A percentile compares a stretch with the other conserved stretches of the same genome.
These are phyloP conservation scores for Achlya flavicornis DNA, from an alignment of 2,888 invertebrate genomes.

Conservation along the genomic window DNA sequence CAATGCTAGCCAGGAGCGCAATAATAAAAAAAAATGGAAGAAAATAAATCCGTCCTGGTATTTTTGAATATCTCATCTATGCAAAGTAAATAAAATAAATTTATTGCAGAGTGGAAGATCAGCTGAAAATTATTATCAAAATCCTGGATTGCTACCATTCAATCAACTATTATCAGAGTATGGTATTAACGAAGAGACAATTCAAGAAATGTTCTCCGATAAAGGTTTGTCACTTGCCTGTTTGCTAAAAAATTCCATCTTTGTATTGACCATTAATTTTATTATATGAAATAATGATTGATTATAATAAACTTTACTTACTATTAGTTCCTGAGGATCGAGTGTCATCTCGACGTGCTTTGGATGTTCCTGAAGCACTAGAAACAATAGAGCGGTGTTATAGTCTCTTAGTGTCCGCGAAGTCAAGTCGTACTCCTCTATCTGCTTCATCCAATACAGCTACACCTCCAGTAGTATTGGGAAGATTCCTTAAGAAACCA, in stretches of 20 bases:
- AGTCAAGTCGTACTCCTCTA: conserved; percentile 82
- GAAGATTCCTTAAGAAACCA: conserved; percentile 89
- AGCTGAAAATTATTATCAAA: conserved; percentile 90
- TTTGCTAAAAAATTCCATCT: conserved; percentile 16
- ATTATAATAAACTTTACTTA: not conserved
- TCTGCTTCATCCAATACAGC: conserved; percentile 84
- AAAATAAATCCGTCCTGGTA: conserved; percentile 9
- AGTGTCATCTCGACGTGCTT: conserved; percentile 88
- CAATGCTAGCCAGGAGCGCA: no score
- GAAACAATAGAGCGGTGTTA: conserved; percentile 91
- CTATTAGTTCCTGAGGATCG: conserved; percentile 89
- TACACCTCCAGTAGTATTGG: conserved; percentile 84
- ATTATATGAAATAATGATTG: conserved; percentile 14
- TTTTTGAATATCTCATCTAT: no score
- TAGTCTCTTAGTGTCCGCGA: conserved; percentile 86
- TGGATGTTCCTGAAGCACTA: conserved; percentile 88
- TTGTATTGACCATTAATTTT: not conserved
- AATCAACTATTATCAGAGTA: conserved; percentile 87
- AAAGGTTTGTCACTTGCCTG: conserved; percentile 85
- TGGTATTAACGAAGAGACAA: conserved; percentile 86
- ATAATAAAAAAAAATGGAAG: not conserved
- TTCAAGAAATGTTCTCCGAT: conserved; percentile 88
- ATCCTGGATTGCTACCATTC: conserved; percentile 87
- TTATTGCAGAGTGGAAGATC: conserved; percentile 87
- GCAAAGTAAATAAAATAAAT: not conserved